A percentile compares a stretch with the other conserved stretches of the same genome.
Conservation (phyloP, 2,113 vertebrate species). For the Dendrocopos noguchii region DNA sequence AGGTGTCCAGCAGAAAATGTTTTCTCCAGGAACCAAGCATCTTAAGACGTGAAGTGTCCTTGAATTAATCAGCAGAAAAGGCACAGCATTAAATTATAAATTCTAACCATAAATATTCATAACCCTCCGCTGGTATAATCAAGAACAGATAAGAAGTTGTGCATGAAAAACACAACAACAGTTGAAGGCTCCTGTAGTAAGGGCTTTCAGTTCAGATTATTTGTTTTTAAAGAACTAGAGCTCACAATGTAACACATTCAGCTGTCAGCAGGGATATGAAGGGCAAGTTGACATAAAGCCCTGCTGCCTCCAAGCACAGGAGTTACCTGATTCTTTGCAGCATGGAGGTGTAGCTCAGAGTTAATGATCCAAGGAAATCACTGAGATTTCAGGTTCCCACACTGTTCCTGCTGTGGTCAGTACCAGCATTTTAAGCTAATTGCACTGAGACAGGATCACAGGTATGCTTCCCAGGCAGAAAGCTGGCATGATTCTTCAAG, state of each 20-base stretch:
- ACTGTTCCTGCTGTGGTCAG: background rate
- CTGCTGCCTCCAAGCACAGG: background rate
- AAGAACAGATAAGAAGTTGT: conserved; percentile 79
- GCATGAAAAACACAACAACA: conserved; percentile 73
- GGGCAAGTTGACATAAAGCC: conserved; percentile 23
- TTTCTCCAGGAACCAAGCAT: conserved; percentile 68
- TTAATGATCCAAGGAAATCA: background rate
- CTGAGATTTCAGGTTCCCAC: background rate
- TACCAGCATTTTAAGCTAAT: background rate
- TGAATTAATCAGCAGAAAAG: conserved; percentile 84
- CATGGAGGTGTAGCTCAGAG: background rate
- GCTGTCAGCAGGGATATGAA: conserved; percentile 36
- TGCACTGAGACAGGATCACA: background rate
- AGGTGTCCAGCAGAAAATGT: conserved; percentile 68
- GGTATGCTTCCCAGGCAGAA: background rate
- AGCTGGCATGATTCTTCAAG: background rate
- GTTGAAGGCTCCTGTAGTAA: conserved; percentile 59
- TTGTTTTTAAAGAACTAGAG: conserved; percentile 60
- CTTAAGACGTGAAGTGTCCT: conserved; percentile 79
- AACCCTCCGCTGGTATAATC: conserved; percentile 75
- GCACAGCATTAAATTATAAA: conserved; percentile 81
- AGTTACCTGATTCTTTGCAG: background rate
- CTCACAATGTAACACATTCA: conserved; percentile 24
- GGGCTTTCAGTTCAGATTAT: conserved; percentile 54
- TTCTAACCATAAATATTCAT: conserved; percentile 84